Evolutionary conservation across 2,888 invertebrate genomes (phyloP).

Genomic region (Oscheius sp.): DNA sequence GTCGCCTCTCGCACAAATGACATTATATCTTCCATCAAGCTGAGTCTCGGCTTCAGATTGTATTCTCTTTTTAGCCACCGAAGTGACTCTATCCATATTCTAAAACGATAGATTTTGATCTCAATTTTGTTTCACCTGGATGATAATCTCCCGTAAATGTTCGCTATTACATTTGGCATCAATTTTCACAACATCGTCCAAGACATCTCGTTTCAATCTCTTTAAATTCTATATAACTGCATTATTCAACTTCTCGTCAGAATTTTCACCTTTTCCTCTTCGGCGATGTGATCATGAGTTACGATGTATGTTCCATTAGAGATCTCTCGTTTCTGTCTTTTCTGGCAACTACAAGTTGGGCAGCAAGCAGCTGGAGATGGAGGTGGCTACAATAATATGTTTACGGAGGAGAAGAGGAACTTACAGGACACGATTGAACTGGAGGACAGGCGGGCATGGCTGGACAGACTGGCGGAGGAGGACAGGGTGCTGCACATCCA

Average conservation of each 20-base stretch:
- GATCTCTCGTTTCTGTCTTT: slow-evolving; percentile 15
- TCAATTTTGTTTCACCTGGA: slow-evolving; percentile 30
- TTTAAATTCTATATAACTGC: neutral
- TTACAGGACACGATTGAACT: slow-evolving; percentile 22
- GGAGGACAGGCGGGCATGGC: slow-evolving; percentile 31
- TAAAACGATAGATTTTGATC: slow-evolving; percentile 18
- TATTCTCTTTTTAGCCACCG: slow-evolving; percentile 48
- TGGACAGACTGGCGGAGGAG: slow-evolving; percentile 32
- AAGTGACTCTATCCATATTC: slow-evolving; percentile 53
- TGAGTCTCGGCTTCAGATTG: slow-evolving; percentile 44
- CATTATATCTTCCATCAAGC: slow-evolving; percentile 37
- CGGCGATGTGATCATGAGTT: slow-evolving; percentile 24
- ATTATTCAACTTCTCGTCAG: too few species aligned
- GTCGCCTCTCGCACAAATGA: slow-evolving; percentile 52
- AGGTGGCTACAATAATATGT: too few species aligned
- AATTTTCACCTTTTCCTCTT: neutral
- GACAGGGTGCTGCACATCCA: slow-evolving; percentile 36
- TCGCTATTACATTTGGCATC: slow-evolving; percentile 43
- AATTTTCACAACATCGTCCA: slow-evolving; percentile 27
- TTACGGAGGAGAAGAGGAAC: neutral
- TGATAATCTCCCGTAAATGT: slow-evolving; percentile 41
- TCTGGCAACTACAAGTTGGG: slow-evolving; percentile 32
- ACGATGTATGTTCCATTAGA: slow-evolving; percentile 46
- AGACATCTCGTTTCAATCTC: slow-evolving; percentile 16
- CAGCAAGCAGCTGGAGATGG: slow-evolving; percentile 27